Percentiles rank a stretch among this genome's conserved stretches.
phyloP scores from a whole-genome alignment of 2,797 vertebrate genomes.

The Catostomus latipinnis region DNA sequence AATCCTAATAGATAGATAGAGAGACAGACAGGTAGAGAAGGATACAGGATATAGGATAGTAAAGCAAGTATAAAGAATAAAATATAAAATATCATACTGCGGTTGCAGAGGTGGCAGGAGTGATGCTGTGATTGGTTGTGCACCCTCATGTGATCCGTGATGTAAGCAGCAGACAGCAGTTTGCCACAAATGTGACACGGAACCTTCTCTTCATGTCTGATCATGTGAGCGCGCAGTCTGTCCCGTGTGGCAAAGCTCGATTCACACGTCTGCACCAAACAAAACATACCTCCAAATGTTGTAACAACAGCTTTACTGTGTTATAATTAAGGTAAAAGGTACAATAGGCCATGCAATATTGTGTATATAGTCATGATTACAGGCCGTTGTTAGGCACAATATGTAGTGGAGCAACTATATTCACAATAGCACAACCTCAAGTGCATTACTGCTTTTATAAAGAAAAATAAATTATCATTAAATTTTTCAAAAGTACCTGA shows the following conservation, averaged over 20 bases:
- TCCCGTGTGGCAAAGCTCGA: conserved; percentile 93
- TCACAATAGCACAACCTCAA: no score
- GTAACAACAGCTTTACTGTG: neutral
- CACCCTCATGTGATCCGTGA: conserved; percentile 95
- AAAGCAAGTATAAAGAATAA: conserved; percentile 2
- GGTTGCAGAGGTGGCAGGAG: conserved; percentile 91
- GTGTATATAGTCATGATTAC: neutral
- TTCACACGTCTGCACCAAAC: conserved; percentile 85
- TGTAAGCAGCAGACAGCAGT: conserved; percentile 91
- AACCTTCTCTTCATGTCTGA: conserved; percentile 93
- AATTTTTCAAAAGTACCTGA: no score
- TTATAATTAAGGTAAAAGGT: neutral
- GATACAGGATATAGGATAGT: neutral
- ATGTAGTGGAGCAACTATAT: no score
- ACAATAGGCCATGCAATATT: neutral
- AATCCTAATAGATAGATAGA: neutral
- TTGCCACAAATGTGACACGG: conserved; percentile 93
- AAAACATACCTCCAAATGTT: conserved; percentile 1
- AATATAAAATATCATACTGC: conserved; percentile 76
- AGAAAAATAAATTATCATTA: no score
- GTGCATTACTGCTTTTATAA: no score
- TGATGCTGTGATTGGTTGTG: conserved; percentile 94
- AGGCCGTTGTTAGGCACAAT: no score
- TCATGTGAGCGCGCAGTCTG: conserved; percentile 90
- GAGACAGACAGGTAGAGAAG: neutral